These are phyloP conservation scores for Donacobius atricapilla DNA, from an alignment of 2,113 vertebrate species.

Conservation along the genomic window DNA sequence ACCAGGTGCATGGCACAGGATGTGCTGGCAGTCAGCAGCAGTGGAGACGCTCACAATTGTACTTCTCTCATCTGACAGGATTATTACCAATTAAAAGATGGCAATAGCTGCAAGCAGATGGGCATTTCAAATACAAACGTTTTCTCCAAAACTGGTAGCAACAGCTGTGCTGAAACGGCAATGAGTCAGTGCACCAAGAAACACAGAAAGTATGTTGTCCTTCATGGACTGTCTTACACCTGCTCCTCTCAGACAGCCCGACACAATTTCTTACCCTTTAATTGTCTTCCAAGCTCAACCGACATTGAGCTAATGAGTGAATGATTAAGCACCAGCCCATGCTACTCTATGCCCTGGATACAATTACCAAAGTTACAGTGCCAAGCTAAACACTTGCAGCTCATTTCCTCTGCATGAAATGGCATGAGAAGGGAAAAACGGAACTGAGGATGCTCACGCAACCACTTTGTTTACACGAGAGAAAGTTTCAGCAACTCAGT, in stretches of 20 bases:
- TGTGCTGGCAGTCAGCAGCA: background rate
- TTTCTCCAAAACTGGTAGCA: background rate
- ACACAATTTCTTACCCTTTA: constrained; percentile 60
- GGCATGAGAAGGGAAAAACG: background rate
- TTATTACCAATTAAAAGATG: background rate
- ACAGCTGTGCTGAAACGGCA: constrained; percentile 8
- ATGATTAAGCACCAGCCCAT: constrained; percentile 46
- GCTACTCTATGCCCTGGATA: constrained; percentile 64
- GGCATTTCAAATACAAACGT: background rate
- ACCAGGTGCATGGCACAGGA: background rate
- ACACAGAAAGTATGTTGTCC: background rate
- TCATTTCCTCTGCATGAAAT: constrained; percentile 40
- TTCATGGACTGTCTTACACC: background rate
- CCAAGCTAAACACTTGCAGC: constrained; percentile 39
- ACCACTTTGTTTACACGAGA: background rate
- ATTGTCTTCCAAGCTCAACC: constrained; percentile 43
- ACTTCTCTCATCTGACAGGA: background rate
- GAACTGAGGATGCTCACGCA: background rate
- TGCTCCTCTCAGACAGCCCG: background rate
- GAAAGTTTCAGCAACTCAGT: background rate
- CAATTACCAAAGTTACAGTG: constrained; percentile 34
- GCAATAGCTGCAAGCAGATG: background rate
- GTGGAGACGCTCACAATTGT: background rate
- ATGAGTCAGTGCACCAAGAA: background rate
- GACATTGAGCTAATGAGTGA: constrained; percentile 39